Base-by-base conservation (phyloP, 2,113 vertebrate genomes). In the Larimichthys polyactis region DNA sequence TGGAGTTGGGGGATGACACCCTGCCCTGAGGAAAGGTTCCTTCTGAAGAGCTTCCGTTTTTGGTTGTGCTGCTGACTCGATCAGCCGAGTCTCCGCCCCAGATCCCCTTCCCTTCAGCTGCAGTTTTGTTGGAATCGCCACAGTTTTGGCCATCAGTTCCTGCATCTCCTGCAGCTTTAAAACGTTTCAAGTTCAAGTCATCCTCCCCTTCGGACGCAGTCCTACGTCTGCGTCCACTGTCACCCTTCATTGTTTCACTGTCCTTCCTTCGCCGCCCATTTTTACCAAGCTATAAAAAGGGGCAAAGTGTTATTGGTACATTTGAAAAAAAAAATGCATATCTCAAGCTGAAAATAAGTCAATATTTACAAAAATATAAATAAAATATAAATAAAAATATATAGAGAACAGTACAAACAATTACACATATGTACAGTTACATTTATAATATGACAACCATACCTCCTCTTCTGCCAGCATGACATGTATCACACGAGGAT, bases 401-500 rank as follows among this genome's bases (percentile, higher is more conserved):
- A 57, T 43, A 19, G 19, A 46, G 15, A 17, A 20, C 9, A 51
- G 17, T n/a, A 22, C 2, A 65, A 51, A 5, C 11, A 46, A 48
- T 51, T 57, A 32, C 8, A 55, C 0, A 15, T 8, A 40, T 40
- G 16, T 63, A n/a, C 4, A 24, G 11, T 58, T 43, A 10, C 1
- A 51, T 24, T 11, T 16, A 3, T 70, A 27, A 32, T 46, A 36
- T 22, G 11, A 72, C 24, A 48, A 27, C 5, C 73, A 71, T 79
- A 95, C 95, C 94, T 96, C 94, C 60, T 94, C 94, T 17, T 93
- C 90, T 57, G 91, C 92, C 83, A 96, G 91, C 96, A 97, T 97
- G 85, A 99, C 97, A 46, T 99, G 98, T 90, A 98, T 96, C 84
- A 99, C 96, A 48, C 97, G 96, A 78, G 98, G 98, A 93, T 99